A percentile compares a stretch with the other conserved stretches of the same genome.
phyloP scores from a whole-genome alignment of 2,888 invertebrate species.

The Arrhopalites spinosus region DNA sequence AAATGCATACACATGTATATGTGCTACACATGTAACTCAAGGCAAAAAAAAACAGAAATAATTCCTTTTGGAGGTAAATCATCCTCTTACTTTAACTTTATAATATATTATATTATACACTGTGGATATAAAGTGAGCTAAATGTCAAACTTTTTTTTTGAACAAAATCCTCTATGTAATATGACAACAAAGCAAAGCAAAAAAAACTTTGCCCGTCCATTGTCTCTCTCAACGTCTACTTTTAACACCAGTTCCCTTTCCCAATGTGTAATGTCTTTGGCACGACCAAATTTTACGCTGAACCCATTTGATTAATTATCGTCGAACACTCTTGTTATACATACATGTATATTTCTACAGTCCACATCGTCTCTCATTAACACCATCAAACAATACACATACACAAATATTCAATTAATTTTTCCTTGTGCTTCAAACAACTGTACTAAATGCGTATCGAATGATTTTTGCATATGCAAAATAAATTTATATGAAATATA shows the following conservation, averaged over 20 bases:
- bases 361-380: constrained; percentile 1
- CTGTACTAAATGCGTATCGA: background rate
- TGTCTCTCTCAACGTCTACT: background rate
- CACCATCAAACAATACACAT: background rate
- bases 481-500: too few species aligned
- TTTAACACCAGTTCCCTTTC: constrained; percentile 2
- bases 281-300: constrained; percentile 26
- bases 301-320: constrained; percentile 19
- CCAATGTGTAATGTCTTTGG: constrained; percentile 9
- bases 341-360: background rate
- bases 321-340: background rate
- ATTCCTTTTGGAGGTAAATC: too few species aligned
- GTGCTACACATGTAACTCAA: background rate
- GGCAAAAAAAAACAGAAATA: background rate
- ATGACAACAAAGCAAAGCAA: background rate
- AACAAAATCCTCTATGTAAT: background rate
- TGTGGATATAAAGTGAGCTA: too few species aligned
- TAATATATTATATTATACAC: too few species aligned
- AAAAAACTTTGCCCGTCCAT: background rate
- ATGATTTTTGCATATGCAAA: background rate
- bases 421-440: background rate
- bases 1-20: background rate
- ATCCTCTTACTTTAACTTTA: too few species aligned
- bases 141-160: background rate
- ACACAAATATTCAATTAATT: constrained; percentile 14